These are phyloP conservation scores for Phocoena sinus DNA, from an alignment of 2,113 vertebrate genomes.

Conservation along the genomic window DNA sequence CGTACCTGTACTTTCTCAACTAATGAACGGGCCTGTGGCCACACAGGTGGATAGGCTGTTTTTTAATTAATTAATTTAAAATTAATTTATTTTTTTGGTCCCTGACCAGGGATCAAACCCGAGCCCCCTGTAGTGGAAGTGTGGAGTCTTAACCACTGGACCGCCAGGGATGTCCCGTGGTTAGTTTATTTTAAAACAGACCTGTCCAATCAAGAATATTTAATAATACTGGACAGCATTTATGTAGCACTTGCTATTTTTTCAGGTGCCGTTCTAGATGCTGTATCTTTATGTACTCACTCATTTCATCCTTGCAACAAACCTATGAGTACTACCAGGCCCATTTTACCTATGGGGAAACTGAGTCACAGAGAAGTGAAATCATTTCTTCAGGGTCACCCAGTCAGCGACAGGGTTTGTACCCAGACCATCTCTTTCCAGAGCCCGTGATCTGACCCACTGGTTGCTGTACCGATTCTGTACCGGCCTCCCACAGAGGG, in stretches of 20 bases:
- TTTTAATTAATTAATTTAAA: too few species aligned
- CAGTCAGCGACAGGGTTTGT: neutral
- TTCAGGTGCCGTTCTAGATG: neutral
- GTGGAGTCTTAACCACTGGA: too few species aligned
- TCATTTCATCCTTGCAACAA: neutral
- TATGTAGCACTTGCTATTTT: neutral
- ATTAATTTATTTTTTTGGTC: too few species aligned
- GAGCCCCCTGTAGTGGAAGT: too few species aligned
- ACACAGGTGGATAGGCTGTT: neutral
- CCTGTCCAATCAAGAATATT: neutral
- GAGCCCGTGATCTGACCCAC: neutral
- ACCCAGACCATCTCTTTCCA: neutral
- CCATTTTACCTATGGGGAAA: neutral
- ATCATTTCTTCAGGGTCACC: neutral
- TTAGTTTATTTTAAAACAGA: neutral
- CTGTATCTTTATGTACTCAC: neutral
- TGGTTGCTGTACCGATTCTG: neutral
- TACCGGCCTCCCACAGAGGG: rapidly evolving
- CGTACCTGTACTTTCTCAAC: neutral
- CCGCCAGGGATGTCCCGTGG: rapidly evolving
- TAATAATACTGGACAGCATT: neutral
- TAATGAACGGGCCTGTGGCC: neutral
- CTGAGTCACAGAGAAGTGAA: neutral
- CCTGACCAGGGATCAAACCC: neutral
- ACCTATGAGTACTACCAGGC: neutral